These are phyloP conservation scores for Stictonetta naevosa DNA, from an alignment of 2,113 vertebrate species.

Conservation along the genomic window DNA sequence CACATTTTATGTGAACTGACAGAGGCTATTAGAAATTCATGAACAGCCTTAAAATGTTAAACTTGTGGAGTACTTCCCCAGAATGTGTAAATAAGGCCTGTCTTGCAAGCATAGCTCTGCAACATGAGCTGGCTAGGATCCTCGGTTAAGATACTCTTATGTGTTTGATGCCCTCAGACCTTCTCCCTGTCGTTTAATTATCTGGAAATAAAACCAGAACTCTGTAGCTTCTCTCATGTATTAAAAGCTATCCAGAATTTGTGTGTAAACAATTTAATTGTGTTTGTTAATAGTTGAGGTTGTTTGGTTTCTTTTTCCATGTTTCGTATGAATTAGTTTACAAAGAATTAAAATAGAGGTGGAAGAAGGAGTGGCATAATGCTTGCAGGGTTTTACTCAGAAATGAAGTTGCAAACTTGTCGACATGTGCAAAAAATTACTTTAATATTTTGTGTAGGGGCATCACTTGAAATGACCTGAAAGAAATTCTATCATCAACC, in stretches of 20 bases:
- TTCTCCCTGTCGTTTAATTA: background rate
- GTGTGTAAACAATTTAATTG: background rate
- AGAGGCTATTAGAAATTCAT: background rate
- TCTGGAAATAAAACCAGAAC: background rate
- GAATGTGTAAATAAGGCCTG: conserved; percentile 28
- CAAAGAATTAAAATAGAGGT: background rate
- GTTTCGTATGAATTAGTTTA: background rate
- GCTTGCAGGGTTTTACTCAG: background rate
- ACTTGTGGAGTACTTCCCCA: background rate
- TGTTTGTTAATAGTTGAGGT: background rate
- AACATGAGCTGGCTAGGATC: background rate
- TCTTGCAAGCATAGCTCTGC: background rate
- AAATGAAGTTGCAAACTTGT: background rate
- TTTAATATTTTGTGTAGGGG: background rate
- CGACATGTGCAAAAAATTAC: background rate
- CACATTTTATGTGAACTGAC: background rate
- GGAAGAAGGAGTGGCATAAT: background rate
- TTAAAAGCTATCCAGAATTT: background rate
- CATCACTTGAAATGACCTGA: conserved; percentile 11
- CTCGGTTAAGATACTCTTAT: background rate
- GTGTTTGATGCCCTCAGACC: background rate
- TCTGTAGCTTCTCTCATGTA: background rate
- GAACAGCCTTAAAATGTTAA: background rate
- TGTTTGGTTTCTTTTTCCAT: background rate
- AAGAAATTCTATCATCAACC: background rate